phyloP scores from a whole-genome alignment of 37 sponge, comb jelly and placozoan species.

The Aplysina aerophoba region DNA sequence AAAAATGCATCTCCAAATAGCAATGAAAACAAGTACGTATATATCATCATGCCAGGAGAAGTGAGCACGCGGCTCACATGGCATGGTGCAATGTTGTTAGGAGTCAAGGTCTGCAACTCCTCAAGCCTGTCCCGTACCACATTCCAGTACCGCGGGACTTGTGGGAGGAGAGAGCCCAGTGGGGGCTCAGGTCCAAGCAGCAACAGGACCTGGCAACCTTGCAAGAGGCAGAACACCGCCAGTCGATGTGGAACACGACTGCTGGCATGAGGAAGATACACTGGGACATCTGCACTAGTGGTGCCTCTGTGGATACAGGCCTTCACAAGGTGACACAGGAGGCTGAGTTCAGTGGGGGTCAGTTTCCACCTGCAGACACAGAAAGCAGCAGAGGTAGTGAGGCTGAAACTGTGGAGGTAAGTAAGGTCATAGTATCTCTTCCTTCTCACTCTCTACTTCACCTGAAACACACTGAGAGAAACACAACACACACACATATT shows the following conservation, averaged over 20 bases:
- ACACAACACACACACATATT: background rate
- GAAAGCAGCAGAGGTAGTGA: background rate
- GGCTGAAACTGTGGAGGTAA: background rate
- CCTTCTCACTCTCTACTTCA: too few relatives aligned
- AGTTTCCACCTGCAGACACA: conserved; percentile 57
- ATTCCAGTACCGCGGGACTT: conserved; percentile 6
- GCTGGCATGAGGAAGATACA: conserved; percentile 72
- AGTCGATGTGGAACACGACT: conserved; percentile 64
- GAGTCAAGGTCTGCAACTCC: background rate
- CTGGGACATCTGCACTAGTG: conserved; percentile 55
- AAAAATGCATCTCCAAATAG: background rate
- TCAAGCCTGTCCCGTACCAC: background rate
- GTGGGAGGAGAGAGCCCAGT: background rate
- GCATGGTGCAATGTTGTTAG: too few relatives aligned
- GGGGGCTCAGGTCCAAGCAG: conserved; percentile 7
- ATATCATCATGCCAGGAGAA: background rate
- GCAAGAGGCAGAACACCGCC: conserved; percentile 53
- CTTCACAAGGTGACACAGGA: conserved; percentile 36
- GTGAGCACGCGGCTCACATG: background rate
- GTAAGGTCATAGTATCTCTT: background rate
- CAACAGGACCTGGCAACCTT: background rate
- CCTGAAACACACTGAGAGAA: background rate
- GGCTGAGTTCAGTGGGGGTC: conserved; percentile 46
- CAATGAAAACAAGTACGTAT: background rate
- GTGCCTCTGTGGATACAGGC: background rate